Evolutionary conservation across 2,797 vertebrate species (phyloP), one percentile per base, ranked within the genome.

Genomic region (Cottoperca gobio): DNA sequence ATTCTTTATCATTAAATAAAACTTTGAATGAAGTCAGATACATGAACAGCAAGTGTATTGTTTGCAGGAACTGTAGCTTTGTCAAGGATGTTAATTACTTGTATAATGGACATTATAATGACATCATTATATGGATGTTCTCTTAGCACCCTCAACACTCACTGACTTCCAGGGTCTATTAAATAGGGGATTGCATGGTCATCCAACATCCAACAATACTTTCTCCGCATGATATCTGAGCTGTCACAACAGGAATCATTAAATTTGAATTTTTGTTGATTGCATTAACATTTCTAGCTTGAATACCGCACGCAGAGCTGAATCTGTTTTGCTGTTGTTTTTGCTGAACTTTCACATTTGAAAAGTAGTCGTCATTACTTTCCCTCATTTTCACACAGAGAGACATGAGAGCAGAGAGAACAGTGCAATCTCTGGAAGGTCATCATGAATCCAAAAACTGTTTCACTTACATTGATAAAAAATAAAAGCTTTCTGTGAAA

Each of bases 281-380:
- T 86, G 53, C 57, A 77, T 87, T 59, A 60, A 75, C 59, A 79
- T 74, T 75, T 80, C 42, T 59, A 50, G 35, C 26, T 61, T 55
- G 1, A 14, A 62, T 54, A 75, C 4, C 26, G 5, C 40, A 67
- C 16, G 50, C 31, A 60, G 12, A 61, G 48, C 4, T 61, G 40
- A 16, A 57, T 59, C 75, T 55, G 14, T 21, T 62, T 55, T 40
- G 8, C 14, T 14, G 31, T 63, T 33, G n/a, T n/a, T n/a, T n/a
- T 62, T 45, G 19, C 12, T 16, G 42, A 55, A 43, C n/a, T 46
- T 33, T 73, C n/a, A 64, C 16, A 60, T 65, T 48, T 53, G 19
- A 57, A 49, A 70, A 63, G 33, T 26, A 45, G 23, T 1, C 6
- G 1, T 40, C 13, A 43, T 23, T 14, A 40, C n/a, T 65, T 62